Base-by-base conservation (phyloP, 2,113 vertebrate species). In the Oncorhynchus clarkii region DNA sequence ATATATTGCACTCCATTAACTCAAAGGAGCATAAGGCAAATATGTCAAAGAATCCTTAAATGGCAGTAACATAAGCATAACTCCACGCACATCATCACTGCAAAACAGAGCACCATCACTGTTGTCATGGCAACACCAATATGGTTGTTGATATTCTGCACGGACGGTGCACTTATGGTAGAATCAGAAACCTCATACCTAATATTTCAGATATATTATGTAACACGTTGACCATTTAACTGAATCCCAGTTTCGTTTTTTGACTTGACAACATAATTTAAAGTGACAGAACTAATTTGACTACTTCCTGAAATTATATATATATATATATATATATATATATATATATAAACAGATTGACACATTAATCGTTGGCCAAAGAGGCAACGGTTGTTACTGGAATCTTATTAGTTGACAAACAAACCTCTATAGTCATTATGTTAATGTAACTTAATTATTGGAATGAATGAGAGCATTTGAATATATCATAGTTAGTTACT, bases 1-100 rank as follows among this genome's bases (percentile, higher is more conserved):
- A 77, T 66, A 73, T 78, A 91, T 89, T 85, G 86, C 88, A 88
- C 88, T 86, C 72, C 62, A 78, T 84, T 49, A 72, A 60, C 60
- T 85, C 80, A n/a, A 51, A 82, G 69, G 31, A 31, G 74, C 64
- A 76, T 85, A 68, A 81, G 78, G 67, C 78, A 70, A 75, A 83
- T 72, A 54, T 26, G 29, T 70, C 54, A 72, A 60, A 76, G 31
- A 72, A 80, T 80, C 60, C 80, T 72, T 80, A 71, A 79, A 86
- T 68, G 87, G 87, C 87, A 89, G 85, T 85, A 85, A 86, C 29
- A n/a, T 22, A 20, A 71, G 76, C 70, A 78, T 65, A 54, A 68
- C 75, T 88, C 76, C 69, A 66, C 2, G 57, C 75, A 51, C 66
- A 66, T 29, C 39, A 66, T 31, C 18, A 54, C 51, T 18, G 51